Evolutionary conservation across 2,888 invertebrate species (phyloP).

Genomic region (Nezara viridula): DNA sequence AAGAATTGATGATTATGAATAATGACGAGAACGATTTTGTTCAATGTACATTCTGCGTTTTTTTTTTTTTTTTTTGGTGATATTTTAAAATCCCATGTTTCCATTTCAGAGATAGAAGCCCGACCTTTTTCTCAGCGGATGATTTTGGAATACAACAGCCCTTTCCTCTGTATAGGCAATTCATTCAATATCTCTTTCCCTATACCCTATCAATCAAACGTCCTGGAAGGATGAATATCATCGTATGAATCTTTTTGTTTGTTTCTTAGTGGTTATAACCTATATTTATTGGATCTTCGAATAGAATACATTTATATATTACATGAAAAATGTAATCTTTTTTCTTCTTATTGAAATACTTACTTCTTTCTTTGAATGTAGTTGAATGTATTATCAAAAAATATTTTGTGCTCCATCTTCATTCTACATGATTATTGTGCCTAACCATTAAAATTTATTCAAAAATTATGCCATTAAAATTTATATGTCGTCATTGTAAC

Average conservation of each 20-base stretch:
- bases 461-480: no score
- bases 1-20: no score
- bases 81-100: background rate
- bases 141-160: background rate
- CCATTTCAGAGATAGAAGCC: background rate
- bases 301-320: background rate
- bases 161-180: background rate
- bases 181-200: constrained; percentile 17
- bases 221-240: background rate
- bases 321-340: background rate
- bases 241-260: background rate
- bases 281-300: background rate
- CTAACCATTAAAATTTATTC: no score
- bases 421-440: no score
- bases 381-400: no score
- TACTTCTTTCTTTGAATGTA: no score
- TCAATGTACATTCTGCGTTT: no score
- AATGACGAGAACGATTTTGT: no score
- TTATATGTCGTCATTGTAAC: no score
- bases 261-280: background rate
- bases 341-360: background rate
- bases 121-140: background rate
- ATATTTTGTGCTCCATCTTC: no score
- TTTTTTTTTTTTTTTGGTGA: background rate
- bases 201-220: constrained; percentile 31